Evolutionary conservation across 2,797 vertebrate genomes (phyloP), one percentile per base, ranked within the genome.

Genomic region (Xenopus petersii): DNA sequence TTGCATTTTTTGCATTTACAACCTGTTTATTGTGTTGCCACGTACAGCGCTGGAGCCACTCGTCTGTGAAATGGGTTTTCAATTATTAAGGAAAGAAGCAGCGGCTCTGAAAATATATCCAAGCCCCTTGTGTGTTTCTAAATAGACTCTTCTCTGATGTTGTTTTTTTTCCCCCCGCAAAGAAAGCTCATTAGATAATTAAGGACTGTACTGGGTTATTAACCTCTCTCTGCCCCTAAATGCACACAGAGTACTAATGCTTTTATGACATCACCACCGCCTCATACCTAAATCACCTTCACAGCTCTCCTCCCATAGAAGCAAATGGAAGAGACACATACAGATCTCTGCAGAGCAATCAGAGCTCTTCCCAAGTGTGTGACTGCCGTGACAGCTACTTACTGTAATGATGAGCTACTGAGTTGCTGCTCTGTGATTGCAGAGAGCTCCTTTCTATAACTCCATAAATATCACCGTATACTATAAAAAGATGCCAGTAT

Each of bases 51-150:
- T 77, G 17, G 71, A 84, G 71, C 83, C 83, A 81, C 68, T 87
- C 80, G 83, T 79, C 79, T 74, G 13, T 84, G 84, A 87, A 88
- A 88, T 86, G 83, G 81, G 81, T 82, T 87, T 87, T 86, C 76
- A 83, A 21, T 81, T 80, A 81, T 75, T 81, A 64, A 79, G 82
- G 70, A 74, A 79, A 79, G 73, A 85, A 75, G 58, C 4, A 0
- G 68, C 71, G 12, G 49, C 49, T 42, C 36, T 42, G 36, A 42
- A 42, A 42, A 51, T 51, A 51, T 51, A 62, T 74, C 80, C 70
- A 72, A 46, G 55, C 82, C 36, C 64, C 73, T 64, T 70, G 71
- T 17, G 13, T 56, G 13, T 17, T 17, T 56, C 54, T 15, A 56
- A 17, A 56, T 56, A 56, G n/a, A 56, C 54, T 56, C 7, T 13